Conservation (phyloP, 2,888 invertebrate species). For the Omphaloscelis lunosa region DNA sequence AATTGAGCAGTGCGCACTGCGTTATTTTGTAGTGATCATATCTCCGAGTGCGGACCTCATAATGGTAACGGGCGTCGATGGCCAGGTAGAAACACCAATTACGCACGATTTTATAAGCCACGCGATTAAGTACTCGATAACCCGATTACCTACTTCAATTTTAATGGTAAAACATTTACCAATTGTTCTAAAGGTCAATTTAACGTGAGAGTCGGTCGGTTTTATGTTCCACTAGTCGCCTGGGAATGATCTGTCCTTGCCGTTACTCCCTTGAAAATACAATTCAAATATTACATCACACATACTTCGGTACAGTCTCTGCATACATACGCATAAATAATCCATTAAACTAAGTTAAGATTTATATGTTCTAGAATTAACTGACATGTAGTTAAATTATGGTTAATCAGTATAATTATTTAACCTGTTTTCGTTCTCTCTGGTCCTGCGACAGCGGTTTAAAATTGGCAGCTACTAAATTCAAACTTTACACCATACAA, state of each 20-base stretch:
- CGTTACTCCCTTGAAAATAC: conserved; percentile 46
- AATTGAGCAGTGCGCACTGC: conserved; percentile 52
- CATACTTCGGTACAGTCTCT: conserved; percentile 25
- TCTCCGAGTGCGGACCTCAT: conserved; percentile 64
- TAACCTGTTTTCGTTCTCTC: conserved; percentile 18
- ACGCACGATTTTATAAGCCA: conserved; percentile 66
- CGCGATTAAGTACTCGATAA: conserved; percentile 61
- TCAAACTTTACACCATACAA: neutral
- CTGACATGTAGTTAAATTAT: conserved; percentile 23
- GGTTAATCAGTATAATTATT: conserved; percentile 18
- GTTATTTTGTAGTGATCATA: conserved; percentile 57
- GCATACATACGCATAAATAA: conserved; percentile 15
- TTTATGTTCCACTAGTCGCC: conserved; percentile 44
- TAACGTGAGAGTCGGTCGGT: conserved; percentile 57
- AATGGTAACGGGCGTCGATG: conserved; percentile 62
- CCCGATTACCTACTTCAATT: conserved; percentile 65
- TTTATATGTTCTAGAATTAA: conserved; percentile 34
- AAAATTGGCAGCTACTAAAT: neutral
- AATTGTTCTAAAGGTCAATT: conserved; percentile 66
- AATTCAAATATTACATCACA: conserved; percentile 50
- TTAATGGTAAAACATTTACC: conserved; percentile 62
- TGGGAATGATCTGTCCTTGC: conserved; percentile 56
- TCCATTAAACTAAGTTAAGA: conserved; percentile 27
- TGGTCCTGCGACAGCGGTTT: conserved; percentile 5
- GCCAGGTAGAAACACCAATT: conserved; percentile 68